A percentile compares a stretch with the other conserved stretches of the same genome.
Conservation (phyloP, 2,797 vertebrate species). For the Neosilurus mollespiculum region DNA sequence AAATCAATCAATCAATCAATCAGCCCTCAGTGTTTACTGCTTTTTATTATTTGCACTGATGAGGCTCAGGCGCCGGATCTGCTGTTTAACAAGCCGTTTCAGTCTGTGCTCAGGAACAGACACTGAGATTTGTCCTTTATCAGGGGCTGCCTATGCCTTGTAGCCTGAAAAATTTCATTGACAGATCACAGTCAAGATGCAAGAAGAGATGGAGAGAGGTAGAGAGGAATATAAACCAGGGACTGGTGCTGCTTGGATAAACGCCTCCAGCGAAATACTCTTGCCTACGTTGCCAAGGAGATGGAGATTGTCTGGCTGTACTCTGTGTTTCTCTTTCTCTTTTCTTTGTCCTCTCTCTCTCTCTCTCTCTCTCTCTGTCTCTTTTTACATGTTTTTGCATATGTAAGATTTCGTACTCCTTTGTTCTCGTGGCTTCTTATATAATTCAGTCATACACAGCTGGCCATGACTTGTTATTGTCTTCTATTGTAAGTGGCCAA, state of each 20-base stretch:
- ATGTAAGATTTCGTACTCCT: not conserved
- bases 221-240: constrained; percentile 38
- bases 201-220: not conserved
- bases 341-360: not conserved
- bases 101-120: constrained; percentile 15
- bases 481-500: not conserved
- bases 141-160: not conserved
- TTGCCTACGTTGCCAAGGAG: constrained; percentile 54
- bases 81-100: not conserved
- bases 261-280: constrained; percentile 41
- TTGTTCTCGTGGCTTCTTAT: constrained; percentile 49
- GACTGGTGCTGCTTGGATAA: constrained; percentile 42
- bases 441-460: constrained; percentile 14
- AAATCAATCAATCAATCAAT: too few relatives aligned
- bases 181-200: constrained; percentile 23
- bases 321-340: constrained; percentile 18
- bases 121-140: not conserved
- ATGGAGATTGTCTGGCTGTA: constrained; percentile 39
- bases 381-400: too few relatives aligned
- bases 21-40: not conserved
- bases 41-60: not conserved
- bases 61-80: not conserved
- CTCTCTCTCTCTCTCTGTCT: not conserved
- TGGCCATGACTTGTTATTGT: constrained; percentile 24
- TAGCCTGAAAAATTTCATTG: constrained; percentile 23